Conservation (phyloP, 2,797 vertebrate genomes). For the Bradypus variegatus region DNA sequence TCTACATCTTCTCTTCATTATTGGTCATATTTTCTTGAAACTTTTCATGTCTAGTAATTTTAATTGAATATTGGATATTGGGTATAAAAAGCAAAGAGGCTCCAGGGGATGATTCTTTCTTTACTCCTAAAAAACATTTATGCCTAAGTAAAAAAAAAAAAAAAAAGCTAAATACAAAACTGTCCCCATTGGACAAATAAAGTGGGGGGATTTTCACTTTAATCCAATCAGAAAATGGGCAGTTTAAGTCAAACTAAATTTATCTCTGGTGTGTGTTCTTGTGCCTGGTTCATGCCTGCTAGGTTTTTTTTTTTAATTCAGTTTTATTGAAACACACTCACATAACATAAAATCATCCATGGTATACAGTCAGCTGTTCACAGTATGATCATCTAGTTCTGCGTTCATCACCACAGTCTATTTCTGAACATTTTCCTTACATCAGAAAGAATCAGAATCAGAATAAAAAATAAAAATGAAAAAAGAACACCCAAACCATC, state of each 20-base stretch:
- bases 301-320: too few species aligned
- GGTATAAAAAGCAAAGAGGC: neutral
- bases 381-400: too few species aligned
- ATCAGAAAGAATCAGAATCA: too few species aligned
- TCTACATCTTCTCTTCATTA: neutral
- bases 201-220: neutral
- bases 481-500: too few species aligned
- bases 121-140: neutral
- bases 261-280: neutral
- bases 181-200: neutral
- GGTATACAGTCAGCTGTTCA: too few species aligned
- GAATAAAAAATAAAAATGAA: too few species aligned
- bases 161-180: neutral
- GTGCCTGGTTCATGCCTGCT: neutral
- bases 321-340: too few species aligned
- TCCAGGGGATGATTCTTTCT: neutral
- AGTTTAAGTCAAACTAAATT: neutral
- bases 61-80: neutral
- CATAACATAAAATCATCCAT: too few species aligned
- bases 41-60: neutral
- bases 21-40: neutral
- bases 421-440: too few species aligned
- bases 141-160: neutral
- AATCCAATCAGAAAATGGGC: neutral
- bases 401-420: too few species aligned